Percentiles rank a stretch among this genome's conserved stretches.
These are phyloP conservation scores for Sphyrna mokarran DNA, from an alignment of 2,113 vertebrate species.

Conservation along the genomic window DNA sequence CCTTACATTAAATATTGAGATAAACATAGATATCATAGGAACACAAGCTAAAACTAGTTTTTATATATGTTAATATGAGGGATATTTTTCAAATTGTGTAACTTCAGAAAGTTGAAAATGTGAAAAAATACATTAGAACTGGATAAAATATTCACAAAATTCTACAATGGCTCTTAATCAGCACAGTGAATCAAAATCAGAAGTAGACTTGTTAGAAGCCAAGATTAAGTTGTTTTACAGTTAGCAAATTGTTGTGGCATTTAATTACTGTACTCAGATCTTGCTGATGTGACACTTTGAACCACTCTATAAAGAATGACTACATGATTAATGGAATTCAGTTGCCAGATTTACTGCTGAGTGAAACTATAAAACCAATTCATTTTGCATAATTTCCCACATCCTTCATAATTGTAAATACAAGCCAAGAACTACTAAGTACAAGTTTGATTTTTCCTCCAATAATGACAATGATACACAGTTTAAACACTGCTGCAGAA, in stretches of 20 bases:
- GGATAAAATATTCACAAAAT: neutral
- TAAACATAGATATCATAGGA: neutral
- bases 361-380: constrained; percentile 9
- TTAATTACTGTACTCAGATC: neutral
- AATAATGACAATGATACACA: neutral
- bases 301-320: neutral
- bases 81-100: neutral
- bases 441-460: neutral
- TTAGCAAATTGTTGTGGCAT: neutral
- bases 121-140: neutral
- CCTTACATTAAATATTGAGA: neutral
- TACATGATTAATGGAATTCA: constrained; percentile 1
- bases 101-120: neutral
- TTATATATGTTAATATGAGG: neutral
- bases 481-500: neutral
- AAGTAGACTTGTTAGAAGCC: neutral
- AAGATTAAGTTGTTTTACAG: constrained; percentile 12
- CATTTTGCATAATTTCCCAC: neutral
- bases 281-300: neutral
- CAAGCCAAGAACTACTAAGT: neutral
- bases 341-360: neutral
- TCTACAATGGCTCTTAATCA: neutral
- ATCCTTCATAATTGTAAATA: neutral
- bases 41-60: neutral
- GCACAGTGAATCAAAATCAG: neutral